Evolutionary conservation across 2,888 invertebrate genomes (phyloP), one percentile per base, ranked within the genome.

Genomic region (Eledona agricola): DNA sequence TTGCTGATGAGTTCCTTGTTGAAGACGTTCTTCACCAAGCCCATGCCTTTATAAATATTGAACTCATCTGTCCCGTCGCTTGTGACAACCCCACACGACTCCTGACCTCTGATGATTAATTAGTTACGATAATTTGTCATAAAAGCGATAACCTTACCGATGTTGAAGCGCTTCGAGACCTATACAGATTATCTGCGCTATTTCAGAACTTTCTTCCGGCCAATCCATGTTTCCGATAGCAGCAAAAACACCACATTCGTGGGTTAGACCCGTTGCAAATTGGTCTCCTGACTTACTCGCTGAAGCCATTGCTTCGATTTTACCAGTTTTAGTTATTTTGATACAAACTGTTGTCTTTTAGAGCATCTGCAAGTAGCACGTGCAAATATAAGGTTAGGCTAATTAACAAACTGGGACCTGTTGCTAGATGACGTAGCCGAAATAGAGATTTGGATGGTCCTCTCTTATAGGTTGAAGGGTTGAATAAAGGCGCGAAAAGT

Each of bases 81-180:
- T 22, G 95, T 96, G 47, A 95, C 96, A 55, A 99, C 95, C 6
- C 98, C 98, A 4, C 96, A 94, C 65, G 96, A 96, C 78, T 99
- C 98, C 79, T 98, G 98, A 12, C 98, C 98, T 75, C 98, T 92
- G 76, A n/a, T 4, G 19, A 58, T 43, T 43, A 54, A 43, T 17
- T 28, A 32, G 26, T 15, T 5, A 13, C 17, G 3, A 11, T n/a
- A 13, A 12, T 29, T 38, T 38, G 6, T 23, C 22, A 23, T 3
- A 19, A 37, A 3, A 11, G 9, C n/a, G 40, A 35, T 43, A 25
- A 34, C 25, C 11, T 26, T 31, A 89, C 90, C 90, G 87, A 80
- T 96, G 96, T 72, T 96, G 96, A 34, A 96, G 76, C 0, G 95
- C 95, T 35, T 95, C 91, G 45, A 96, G 78, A 17, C 96, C 96